Evolutionary conservation across 2,888 invertebrate species (phyloP).

Genomic region (Patella depressa): DNA sequence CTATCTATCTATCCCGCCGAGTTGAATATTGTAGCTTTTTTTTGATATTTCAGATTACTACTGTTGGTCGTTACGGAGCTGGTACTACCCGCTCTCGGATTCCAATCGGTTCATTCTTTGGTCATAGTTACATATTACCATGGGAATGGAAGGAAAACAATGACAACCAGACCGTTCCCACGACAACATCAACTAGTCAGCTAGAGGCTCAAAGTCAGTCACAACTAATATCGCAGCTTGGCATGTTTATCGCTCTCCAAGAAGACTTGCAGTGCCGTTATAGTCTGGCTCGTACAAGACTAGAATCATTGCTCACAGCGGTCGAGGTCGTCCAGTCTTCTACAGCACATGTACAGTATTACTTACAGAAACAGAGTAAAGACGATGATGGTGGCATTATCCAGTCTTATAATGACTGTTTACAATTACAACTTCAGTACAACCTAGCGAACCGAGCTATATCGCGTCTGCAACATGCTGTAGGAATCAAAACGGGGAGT

Average conservation of each 20-base stretch:
- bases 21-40: not conserved
- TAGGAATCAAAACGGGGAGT: slow-evolving; percentile 55
- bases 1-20: not conserved
- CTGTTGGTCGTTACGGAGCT: slow-evolving; percentile 92
- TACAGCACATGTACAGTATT: slow-evolving; percentile 77
- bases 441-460: slow-evolving; percentile 80
- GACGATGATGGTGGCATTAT: slow-evolving; percentile 74
- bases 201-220: slow-evolving; percentile 54
- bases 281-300: slow-evolving; percentile 87
- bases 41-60: slow-evolving; percentile 80
- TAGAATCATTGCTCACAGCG: slow-evolving; percentile 80
- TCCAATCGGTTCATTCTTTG: slow-evolving; percentile 93
- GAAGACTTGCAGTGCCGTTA: slow-evolving; percentile 86
- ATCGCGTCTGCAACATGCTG: slow-evolving; percentile 79
- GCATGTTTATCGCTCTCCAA: slow-evolving; percentile 79
- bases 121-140: slow-evolving; percentile 83
- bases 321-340: slow-evolving; percentile 59
- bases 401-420: slow-evolving; percentile 81
- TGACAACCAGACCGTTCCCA: slow-evolving; percentile 15
- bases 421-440: slow-evolving; percentile 89
- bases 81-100: slow-evolving; percentile 90
- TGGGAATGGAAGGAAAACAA: slow-evolving; percentile 72
- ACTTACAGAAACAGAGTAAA: slow-evolving; percentile 76
- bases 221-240: slow-evolving; percentile 72
- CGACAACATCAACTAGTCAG: slow-evolving; percentile 23